These are phyloP conservation scores for Chanos chanos DNA, from an alignment of 2,797 vertebrate species.

Conservation along the genomic window DNA sequence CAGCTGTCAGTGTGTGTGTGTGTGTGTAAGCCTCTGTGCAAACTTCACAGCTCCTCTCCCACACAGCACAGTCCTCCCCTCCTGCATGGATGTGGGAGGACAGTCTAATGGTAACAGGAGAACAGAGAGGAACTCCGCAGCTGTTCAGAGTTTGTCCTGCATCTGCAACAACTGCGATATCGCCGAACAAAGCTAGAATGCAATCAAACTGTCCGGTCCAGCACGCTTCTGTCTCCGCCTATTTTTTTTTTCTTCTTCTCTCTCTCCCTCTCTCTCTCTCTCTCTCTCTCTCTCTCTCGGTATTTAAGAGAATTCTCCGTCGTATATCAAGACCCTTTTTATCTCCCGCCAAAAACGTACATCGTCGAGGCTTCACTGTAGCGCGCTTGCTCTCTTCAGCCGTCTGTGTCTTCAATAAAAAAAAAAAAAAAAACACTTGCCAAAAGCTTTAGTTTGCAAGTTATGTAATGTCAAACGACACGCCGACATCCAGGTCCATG, in stretches of 20 bases:
- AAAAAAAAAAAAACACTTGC: no score
- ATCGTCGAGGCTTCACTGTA: no score
- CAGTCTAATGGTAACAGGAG: constrained; percentile 73
- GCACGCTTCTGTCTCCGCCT: constrained; percentile 61
- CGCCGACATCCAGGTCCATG: no score
- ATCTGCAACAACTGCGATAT: constrained; percentile 81
- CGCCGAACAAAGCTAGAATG: constrained; percentile 82
- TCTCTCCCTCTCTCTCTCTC: no score
- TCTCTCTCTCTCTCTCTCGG: no score
- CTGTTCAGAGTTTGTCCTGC: constrained; percentile 79
- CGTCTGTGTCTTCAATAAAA: no score
- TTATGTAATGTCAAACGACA: no score
- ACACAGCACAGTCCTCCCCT: constrained; percentile 26
- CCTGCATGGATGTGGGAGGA: constrained; percentile 10
- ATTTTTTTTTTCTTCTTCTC: constrained; percentile 9
- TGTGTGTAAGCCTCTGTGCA: background rate
- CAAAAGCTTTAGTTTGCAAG: no score
- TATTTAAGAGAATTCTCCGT: background rate
- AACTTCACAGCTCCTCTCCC: constrained; percentile 4
- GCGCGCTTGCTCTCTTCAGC: no score
- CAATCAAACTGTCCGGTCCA: constrained; percentile 63
- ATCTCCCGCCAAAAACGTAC: constrained; percentile 24
- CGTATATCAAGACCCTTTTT: constrained; percentile 1
- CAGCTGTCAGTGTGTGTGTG: background rate
- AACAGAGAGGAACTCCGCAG: constrained; percentile 66